Evolutionary conservation across 2,113 vertebrate species (phyloP).

Genomic region (Cyphomyrus discorhynchus): DNA sequence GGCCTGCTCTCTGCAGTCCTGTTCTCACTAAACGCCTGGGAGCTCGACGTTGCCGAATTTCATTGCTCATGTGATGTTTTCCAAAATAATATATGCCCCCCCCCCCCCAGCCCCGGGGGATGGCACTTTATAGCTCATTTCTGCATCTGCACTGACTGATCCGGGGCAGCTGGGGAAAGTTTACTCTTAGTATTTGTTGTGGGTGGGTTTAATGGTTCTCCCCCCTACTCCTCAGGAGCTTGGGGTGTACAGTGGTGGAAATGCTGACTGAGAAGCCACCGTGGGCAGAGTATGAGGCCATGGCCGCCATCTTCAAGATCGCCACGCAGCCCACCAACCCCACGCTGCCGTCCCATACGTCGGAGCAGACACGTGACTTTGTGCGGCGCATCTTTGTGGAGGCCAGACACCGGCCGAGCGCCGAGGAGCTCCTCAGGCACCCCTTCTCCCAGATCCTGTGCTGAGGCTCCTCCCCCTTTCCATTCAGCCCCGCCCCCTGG

Average conservation of each 20-base stretch:
- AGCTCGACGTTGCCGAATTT: not conserved
- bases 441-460: conserved; percentile 87
- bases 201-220: not conserved
- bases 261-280: conserved; percentile 96
- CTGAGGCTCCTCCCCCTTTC: conserved; percentile 49
- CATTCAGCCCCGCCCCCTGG: not conserved
- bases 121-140: not conserved
- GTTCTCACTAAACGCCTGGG: not conserved
- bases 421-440: conserved; percentile 89
- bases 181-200: not conserved
- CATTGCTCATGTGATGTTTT: not conserved
- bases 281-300: conserved; percentile 92
- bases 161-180: not conserved
- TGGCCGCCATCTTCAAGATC: conserved; percentile 96
- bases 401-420: conserved; percentile 85
- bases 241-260: conserved; percentile 90
- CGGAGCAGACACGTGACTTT: conserved; percentile 85
- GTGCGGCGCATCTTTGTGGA: conserved; percentile 88
- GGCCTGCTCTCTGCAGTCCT: not conserved
- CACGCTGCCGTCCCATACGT: conserved; percentile 76
- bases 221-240: conserved; percentile 67
- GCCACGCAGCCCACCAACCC: conserved; percentile 93
- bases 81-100: not conserved
- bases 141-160: not conserved
- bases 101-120: not conserved